Conservation (phyloP, 2,888 invertebrate genomes). For the Drosophila nigricruria region DNA sequence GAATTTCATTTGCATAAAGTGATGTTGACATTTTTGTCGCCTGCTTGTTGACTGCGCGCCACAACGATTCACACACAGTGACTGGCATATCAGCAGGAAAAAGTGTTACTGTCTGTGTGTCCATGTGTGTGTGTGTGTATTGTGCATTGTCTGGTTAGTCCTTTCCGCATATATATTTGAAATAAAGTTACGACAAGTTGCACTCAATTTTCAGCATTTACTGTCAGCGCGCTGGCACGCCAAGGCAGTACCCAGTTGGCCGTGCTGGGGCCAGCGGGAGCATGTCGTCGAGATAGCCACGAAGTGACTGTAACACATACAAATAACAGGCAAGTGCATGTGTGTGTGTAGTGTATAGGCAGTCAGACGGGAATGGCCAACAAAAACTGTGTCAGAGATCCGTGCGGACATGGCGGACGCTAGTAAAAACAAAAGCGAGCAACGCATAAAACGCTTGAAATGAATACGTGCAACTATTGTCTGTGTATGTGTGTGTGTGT, state of each 20-base stretch:
- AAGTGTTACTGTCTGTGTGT: conserved; percentile 26
- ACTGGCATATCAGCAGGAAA: conserved; percentile 25
- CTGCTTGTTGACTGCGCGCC: conserved; percentile 52
- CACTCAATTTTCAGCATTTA: conserved; percentile 82
- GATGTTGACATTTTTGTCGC: conserved; percentile 39
- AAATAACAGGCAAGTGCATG: neutral
- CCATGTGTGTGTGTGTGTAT: conserved; percentile 33
- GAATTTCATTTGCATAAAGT: neutral
- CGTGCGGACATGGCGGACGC: conserved; percentile 47
- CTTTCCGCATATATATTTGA: conserved; percentile 78
- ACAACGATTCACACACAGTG: conserved; percentile 45
- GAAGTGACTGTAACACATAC: conserved; percentile 12
- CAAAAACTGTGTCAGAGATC: conserved; percentile 64
- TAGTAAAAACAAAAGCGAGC: conserved; percentile 62
- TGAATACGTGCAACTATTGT: conserved; percentile 72
- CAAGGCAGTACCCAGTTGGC: conserved; percentile 37
- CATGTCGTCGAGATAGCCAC: conserved; percentile 19
- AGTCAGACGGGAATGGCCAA: conserved; percentile 37
- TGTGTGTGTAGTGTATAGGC: neutral
- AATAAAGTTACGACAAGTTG: conserved; percentile 81
- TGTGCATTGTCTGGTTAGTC: conserved; percentile 77
- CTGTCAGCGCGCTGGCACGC: conserved; percentile 71
- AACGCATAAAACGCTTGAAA: conserved; percentile 75
- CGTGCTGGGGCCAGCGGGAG: conserved; percentile 11
- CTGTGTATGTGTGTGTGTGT: neutral